Conservation (phyloP, 35 echinoderm and acorn worm species). For the Chiridota heheva region DNA sequence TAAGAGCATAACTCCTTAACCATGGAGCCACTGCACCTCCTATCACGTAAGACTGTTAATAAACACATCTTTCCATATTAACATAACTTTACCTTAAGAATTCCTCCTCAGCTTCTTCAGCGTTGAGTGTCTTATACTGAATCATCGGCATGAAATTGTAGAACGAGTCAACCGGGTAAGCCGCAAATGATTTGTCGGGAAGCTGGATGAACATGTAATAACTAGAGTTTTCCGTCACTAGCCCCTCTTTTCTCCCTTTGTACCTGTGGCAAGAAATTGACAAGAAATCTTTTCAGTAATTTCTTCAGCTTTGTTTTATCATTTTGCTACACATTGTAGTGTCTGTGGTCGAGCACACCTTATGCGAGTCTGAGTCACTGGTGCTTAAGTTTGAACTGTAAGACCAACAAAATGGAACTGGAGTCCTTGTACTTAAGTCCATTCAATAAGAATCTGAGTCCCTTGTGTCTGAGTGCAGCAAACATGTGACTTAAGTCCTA, state of each 20-base stretch:
- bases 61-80: no score
- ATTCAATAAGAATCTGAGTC: no score
- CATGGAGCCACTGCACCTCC: no score
- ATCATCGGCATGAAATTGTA: conserved; percentile 86
- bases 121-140: conserved; percentile 77
- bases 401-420: no score
- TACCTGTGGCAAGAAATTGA: conserved; percentile 47
- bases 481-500: no score
- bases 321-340: background rate
- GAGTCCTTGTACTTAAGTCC: no score
- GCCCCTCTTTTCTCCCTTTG: conserved; percentile 79
- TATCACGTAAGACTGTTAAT: no score
- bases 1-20: no score
- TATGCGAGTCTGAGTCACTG: no score
- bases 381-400: no score
- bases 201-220: conserved; percentile 84
- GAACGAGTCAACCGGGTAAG: conserved; percentile 88
- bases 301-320: background rate
- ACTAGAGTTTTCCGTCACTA: conserved; percentile 76
- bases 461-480: no score
- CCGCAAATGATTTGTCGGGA: conserved; percentile 81
- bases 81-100: conserved; percentile 90
- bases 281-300: background rate
- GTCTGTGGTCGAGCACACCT: no score
- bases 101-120: conserved; percentile 97